Percentiles rank a stretch among this genome's conserved stretches.
These are phyloP conservation scores for Aotus griseimembra DNA, from an alignment of 2,797 vertebrate genomes.

Conservation along the genomic window DNA sequence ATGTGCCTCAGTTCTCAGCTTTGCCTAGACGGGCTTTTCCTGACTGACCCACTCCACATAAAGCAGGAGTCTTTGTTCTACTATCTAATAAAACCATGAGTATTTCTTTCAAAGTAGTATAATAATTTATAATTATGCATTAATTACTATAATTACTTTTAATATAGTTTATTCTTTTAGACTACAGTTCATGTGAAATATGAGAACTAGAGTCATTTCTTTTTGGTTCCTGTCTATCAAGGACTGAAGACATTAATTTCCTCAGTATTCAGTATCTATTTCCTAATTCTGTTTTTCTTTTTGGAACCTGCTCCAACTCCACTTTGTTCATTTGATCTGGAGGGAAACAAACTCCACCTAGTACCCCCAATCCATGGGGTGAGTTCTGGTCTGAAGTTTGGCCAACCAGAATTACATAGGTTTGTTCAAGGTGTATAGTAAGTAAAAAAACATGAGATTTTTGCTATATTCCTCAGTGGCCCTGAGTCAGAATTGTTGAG, in stretches of 20 bases:
- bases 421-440: neutral
- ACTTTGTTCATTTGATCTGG: neutral
- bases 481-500: neutral
- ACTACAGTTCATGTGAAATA: neutral
- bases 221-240: neutral
- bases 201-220: neutral
- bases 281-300: neutral
- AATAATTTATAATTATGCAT: neutral
- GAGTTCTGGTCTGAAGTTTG: neutral
- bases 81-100: neutral
- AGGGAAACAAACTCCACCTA: neutral
- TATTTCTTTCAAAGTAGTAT: neutral
- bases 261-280: neutral
- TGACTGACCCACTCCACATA: neutral
- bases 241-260: neutral
- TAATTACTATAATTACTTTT: neutral
- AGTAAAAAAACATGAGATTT: neutral
- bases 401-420: neutral
- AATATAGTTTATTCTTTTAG: neutral
- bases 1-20: neutral
- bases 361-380: neutral
- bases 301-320: neutral
- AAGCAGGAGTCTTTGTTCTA: neutral
- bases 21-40: neutral
- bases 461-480: neutral